These are phyloP conservation scores for Eumaeus atala DNA, from an alignment of 1,140 invertebrate genomes.

Conservation along the genomic window DNA sequence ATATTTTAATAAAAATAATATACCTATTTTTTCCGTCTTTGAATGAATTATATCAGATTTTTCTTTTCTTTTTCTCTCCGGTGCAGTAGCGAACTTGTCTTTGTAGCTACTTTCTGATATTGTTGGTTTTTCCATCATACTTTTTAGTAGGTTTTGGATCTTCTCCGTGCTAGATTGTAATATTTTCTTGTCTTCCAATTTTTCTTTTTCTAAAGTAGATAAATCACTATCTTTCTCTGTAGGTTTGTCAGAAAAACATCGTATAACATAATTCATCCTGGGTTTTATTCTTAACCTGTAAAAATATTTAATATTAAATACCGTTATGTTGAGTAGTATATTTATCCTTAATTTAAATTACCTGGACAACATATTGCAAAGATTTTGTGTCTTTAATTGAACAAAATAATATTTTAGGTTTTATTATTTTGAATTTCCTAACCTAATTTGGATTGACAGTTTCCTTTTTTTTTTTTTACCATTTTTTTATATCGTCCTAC, in stretches of 20 bases:
- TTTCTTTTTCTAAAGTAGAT: slow-evolving; percentile 31
- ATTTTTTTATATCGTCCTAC: too few species aligned
- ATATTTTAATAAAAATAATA: neutral
- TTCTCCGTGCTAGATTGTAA: slow-evolving; percentile 49
- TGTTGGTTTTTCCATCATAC: slow-evolving; percentile 59
- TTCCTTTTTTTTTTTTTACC: too few species aligned
- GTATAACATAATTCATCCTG: slow-evolving; percentile 42
- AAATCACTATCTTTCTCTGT: slow-evolving; percentile 43
- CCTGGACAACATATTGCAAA: slow-evolving; percentile 2
- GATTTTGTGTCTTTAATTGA: too few species aligned
- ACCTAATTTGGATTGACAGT: too few species aligned
- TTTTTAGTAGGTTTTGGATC: slow-evolving; percentile 61
- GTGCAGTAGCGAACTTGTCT: slow-evolving; percentile 52
- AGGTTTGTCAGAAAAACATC: slow-evolving; percentile 54
- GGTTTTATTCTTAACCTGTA: slow-evolving; percentile 47
- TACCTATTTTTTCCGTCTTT: slow-evolving; percentile 58
- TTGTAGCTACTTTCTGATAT: slow-evolving; percentile 50
- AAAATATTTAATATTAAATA: slow-evolving; percentile 12
- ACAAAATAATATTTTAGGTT: too few species aligned
- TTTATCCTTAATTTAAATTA: neutral
- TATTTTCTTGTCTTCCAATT: slow-evolving; percentile 26
- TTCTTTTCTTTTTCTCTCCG: slow-evolving; percentile 37
- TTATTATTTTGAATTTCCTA: too few species aligned
- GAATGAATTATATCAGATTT: slow-evolving; percentile 48
- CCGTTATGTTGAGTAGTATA: neutral